phyloP scores from a whole-genome alignment of 2,797 vertebrate genomes.

The Sandelia bainsii region DNA sequence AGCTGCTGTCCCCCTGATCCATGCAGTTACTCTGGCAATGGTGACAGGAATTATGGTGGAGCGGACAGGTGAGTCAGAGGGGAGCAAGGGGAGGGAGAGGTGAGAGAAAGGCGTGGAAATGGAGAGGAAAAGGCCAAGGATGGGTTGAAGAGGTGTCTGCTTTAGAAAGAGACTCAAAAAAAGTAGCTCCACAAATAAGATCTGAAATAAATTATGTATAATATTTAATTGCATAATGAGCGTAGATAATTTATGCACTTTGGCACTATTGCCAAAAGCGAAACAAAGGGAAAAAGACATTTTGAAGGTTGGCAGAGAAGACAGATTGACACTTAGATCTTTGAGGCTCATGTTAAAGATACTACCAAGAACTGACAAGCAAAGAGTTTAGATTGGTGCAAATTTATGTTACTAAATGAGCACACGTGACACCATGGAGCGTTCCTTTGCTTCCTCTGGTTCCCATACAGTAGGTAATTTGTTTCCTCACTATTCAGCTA shows the following conservation, averaged over 20 bases:
- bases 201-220: not conserved
- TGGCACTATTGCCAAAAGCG: conserved; percentile 9
- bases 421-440: no score
- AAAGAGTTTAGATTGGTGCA: not conserved
- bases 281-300: not conserved
- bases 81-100: conserved; percentile 32
- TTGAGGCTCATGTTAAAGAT: conserved; percentile 11
- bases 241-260: conserved; percentile 17
- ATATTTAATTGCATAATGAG: conserved; percentile 21
- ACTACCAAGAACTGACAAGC: not conserved
- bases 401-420: not conserved
- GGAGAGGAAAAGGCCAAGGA: conserved; percentile 36
- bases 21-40: conserved; percentile 73
- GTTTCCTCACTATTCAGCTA: not conserved
- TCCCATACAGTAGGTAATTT: no score
- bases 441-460: not conserved
- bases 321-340: not conserved
- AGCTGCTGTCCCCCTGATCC: conserved; percentile 82
- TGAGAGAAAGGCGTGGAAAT: conserved; percentile 46
- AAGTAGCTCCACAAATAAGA: conserved; percentile 2
- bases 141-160: conserved; percentile 6
- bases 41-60: conserved; percentile 80
- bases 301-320: not conserved
- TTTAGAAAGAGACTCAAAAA: not conserved
- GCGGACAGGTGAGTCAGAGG: conserved; percentile 78